Base-by-base conservation (phyloP, 2,888 invertebrate genomes). In the Sturmia bella region DNA sequence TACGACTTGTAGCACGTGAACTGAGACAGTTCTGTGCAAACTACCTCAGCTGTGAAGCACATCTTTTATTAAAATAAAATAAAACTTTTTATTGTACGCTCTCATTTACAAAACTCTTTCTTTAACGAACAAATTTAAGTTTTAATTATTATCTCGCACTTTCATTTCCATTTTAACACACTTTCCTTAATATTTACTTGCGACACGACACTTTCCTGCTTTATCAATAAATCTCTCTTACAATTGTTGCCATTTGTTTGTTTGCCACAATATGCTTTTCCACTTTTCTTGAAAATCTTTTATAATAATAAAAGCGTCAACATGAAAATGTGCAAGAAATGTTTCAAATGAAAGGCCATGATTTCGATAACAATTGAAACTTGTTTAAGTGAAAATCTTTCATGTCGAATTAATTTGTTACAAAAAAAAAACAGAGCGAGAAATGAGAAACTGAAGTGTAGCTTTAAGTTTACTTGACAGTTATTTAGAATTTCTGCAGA, bases 401-500 rank as follows among this genome's bases (percentile, higher is more conserved):
- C 63, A 19, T 73, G 27, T 7, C 9, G 15, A 13, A 52, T 52
- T 15, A 39, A 50, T 64, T 64, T 32, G 48, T 37, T 11, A 12
- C 0, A 32, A 32, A 7, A 32, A 32, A 32, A 32, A 17, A 21
- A 57, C 17, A 24, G 54, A 43, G 32, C n/a, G 21, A 54, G 27
- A 63, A 54, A 54, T 45, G 52, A 43, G n/a, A 37, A 52, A 50
- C 21, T 39, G 11, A 52, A 61, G 54, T 7, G n/a, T 15, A n/a
- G 15, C 21, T 12, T 48, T 6, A 54, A 56, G 37, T 61, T 63
- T 56, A 56, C 59, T 54, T 19, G 76, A 69, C 45, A 52, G 50
- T 57, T 69, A 56, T 57, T 64, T 56, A 64, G 70, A 68, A 68
- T 68, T 75, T 59, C 19, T 52, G 68, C 32, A n/a, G 15, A 32